Percentiles rank a stretch among this genome's conserved stretches.
Evolutionary conservation across 2,797 vertebrate species (phyloP).

Genomic region (Sciurus vulgaris): DNA sequence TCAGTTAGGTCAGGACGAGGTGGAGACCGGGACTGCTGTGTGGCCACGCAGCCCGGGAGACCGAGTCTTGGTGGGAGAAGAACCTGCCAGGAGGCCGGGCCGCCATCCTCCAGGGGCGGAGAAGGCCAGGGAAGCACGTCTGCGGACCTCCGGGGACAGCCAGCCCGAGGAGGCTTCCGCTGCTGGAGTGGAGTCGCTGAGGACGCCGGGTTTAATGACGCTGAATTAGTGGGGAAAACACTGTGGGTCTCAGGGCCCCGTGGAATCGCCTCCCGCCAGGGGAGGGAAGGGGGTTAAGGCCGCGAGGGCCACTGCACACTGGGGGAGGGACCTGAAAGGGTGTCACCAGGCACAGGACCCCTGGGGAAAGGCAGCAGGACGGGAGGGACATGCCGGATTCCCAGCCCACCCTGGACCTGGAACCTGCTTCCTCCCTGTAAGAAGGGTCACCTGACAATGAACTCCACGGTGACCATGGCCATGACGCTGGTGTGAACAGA

Average conservation of each 20-base stretch:
- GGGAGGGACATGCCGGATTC: not conserved
- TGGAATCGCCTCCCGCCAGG: not conserved
- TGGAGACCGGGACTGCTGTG: not conserved
- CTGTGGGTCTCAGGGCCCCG: not conserved
- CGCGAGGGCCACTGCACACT: rapidly evolving
- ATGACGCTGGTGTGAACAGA: not conserved
- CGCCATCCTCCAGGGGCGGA: not conserved
- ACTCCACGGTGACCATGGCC: rapidly evolving
- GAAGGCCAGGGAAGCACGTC: rapidly evolving
- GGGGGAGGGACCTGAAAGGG: not conserved
- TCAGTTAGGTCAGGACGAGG: too few species aligned
- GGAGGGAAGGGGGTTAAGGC: too few species aligned
- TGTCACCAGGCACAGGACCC: rapidly evolving
- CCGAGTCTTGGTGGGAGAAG: not conserved
- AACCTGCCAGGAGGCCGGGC: not conserved
- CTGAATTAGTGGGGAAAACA: not conserved
- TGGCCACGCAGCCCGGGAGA: not conserved
- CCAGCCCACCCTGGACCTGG: not conserved
- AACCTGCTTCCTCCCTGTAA: not conserved
- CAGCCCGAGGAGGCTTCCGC: not conserved
- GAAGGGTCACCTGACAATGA: not conserved
- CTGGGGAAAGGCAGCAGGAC: not conserved
- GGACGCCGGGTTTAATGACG: not conserved
- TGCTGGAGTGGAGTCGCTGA: not conserved
- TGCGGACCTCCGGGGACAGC: not conserved